Percentiles rank a stretch among this genome's conserved stretches.
Evolutionary conservation across 2,797 vertebrate genomes (phyloP).

Genomic region (Aselliscus stoliczkanus): DNA sequence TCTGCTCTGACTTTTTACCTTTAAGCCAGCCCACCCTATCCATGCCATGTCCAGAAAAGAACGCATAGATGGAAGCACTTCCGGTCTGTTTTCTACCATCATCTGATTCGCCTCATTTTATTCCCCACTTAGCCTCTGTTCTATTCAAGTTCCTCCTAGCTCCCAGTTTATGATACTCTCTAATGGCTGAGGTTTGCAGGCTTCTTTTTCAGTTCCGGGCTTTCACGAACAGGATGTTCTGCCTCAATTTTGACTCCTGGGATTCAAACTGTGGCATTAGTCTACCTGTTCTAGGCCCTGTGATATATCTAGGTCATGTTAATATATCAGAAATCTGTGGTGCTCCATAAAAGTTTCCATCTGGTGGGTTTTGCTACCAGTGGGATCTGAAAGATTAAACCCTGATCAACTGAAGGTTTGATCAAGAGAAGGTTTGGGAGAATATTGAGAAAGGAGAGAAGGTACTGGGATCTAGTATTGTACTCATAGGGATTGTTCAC

Average conservation of each 20-base stretch:
- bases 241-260: not conserved
- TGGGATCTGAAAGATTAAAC: not conserved
- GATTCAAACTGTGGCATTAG: not conserved
- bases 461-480: not conserved
- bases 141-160: not conserved
- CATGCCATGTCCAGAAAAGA: not conserved
- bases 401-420: not conserved
- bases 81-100: not conserved
- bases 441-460: not conserved
- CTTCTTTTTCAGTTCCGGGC: not conserved
- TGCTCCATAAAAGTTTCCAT: not conserved
- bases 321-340: not conserved
- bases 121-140: not conserved
- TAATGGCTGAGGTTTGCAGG: not conserved
- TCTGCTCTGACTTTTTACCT: not conserved
- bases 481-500: slow-evolving; percentile 7
- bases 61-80: not conserved
- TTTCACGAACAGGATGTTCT: not conserved
- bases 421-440: not conserved
- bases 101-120: not conserved
- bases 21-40: not conserved
- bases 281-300: not conserved
- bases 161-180: not conserved
- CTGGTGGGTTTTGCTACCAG: not conserved
- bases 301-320: not conserved